Conservation (phyloP, 2,888 invertebrate genomes). For the Metallyticus violacea region DNA sequence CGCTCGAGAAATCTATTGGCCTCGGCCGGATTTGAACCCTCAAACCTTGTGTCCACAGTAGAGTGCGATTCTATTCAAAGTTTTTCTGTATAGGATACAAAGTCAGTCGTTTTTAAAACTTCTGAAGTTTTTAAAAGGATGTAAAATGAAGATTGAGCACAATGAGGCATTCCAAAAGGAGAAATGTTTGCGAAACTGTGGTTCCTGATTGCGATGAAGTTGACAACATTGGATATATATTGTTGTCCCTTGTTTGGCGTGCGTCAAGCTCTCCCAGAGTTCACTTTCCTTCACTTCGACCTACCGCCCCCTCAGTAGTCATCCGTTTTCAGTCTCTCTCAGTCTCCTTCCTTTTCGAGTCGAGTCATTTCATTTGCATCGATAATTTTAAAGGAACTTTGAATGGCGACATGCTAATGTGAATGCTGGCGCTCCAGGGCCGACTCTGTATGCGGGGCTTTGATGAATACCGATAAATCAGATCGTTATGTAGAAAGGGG, state of each 20-base stretch:
- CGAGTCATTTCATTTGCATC: conserved; percentile 35
- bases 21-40: too few relatives aligned
- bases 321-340: conserved; percentile 12
- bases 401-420: conserved; percentile 34
- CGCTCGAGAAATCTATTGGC: too few relatives aligned
- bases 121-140: too few relatives aligned
- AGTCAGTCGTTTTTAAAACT: too few relatives aligned
- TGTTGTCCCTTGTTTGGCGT: conserved; percentile 1
- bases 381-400: conserved; percentile 35
- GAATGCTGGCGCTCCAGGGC: conserved; percentile 11
- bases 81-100: too few relatives aligned
- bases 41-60: too few relatives aligned
- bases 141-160: too few relatives aligned
- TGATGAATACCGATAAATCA: conserved; percentile 35
- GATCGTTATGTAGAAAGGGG: conserved; percentile 29
- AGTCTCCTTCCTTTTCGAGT: conserved; percentile 15
- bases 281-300: conserved; percentile 10
- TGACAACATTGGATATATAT: too few relatives aligned
- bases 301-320: not conserved
- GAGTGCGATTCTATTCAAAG: too few relatives aligned
- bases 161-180: not conserved
- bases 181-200: not conserved
- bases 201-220: not conserved
- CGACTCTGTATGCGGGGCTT: conserved; percentile 25
- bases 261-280: conserved; percentile 8